Evolutionary conservation across 2,888 invertebrate species (phyloP).

Genomic region (Ptilodon capucinus): DNA sequence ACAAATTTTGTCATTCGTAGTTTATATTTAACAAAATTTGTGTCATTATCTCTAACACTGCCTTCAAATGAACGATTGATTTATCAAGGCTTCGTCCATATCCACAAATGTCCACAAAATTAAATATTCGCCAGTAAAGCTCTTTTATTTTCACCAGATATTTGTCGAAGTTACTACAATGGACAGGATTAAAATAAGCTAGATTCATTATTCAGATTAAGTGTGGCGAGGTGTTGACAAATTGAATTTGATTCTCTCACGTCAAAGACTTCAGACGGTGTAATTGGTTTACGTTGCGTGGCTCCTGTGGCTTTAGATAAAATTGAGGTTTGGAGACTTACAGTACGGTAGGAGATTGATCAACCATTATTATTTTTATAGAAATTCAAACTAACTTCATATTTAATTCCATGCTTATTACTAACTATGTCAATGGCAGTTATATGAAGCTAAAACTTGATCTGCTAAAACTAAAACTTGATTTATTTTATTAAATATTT

Average conservation of each 20-base stretch:
- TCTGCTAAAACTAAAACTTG: no score
- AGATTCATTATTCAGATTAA: slow-evolving; percentile 45
- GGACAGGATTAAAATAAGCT: slow-evolving; percentile 47
- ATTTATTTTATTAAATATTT: no score
- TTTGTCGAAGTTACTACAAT: slow-evolving; percentile 22
- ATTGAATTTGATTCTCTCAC: slow-evolving; percentile 49
- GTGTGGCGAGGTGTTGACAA: slow-evolving; percentile 45
- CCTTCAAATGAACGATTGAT: background rate
- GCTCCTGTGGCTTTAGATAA: slow-evolving; percentile 3
- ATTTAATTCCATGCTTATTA: no score
- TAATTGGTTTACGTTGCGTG: slow-evolving; percentile 43
- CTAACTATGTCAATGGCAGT: no score
- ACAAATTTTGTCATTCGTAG: no score
- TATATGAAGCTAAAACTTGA: no score
- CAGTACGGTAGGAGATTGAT: background rate
- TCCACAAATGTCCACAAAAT: slow-evolving; percentile 9
- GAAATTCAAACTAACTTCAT: no score
- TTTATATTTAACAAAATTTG: no score
- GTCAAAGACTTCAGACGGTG: slow-evolving; percentile 36
- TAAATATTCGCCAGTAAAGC: slow-evolving; percentile 20
- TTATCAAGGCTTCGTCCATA: background rate
- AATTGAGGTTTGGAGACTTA: slow-evolving; percentile 2
- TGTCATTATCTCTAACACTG: no score
- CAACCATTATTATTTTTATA: no score
- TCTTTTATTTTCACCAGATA: slow-evolving; percentile 15